Percentiles rank a stretch among this genome's conserved stretches.
Conservation (phyloP, 2,113 vertebrate species). For the Phaethornis superciliosus region DNA sequence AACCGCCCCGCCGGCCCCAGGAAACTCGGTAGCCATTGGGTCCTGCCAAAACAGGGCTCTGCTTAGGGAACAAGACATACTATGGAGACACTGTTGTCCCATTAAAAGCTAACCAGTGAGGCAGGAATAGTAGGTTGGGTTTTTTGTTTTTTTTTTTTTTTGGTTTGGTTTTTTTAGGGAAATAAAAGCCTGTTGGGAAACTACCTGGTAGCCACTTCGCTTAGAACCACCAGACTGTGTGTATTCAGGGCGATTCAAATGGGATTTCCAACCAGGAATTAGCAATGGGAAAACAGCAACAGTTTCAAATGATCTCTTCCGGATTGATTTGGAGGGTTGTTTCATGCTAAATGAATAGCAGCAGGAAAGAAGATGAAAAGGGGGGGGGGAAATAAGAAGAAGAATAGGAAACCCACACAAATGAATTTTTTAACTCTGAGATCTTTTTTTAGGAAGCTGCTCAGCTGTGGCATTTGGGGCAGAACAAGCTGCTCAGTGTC, state of each 20-base stretch:
- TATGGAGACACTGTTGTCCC: conserved; percentile 6
- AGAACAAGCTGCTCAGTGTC: not conserved
- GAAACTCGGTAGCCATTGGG: not conserved
- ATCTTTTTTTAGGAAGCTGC: not conserved
- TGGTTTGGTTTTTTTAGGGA: not conserved
- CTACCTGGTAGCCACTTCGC: conserved; percentile 26
- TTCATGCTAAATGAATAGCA: conserved; percentile 57
- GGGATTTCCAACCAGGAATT: conserved; percentile 36
- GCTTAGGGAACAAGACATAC: conserved; percentile 23
- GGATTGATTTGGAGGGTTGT: conserved; percentile 50
- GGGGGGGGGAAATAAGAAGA: too few relatives aligned
- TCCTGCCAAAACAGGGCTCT: conserved; percentile 25
- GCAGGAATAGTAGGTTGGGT: not conserved
- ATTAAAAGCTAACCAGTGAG: not conserved
- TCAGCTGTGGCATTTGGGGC: not conserved
- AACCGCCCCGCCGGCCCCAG: not conserved
- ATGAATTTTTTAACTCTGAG: conserved; percentile 2
- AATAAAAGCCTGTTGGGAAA: not conserved
- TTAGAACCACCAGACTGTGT: not conserved
- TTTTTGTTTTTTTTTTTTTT: not conserved
- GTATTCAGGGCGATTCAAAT: not conserved
- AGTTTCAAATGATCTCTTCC: conserved; percentile 37
- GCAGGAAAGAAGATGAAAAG: conserved; percentile 53
- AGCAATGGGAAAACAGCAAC: conserved; percentile 25
- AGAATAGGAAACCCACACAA: not conserved